phyloP scores from a whole-genome alignment of 2,113 vertebrate genomes.

The Hemicordylus capensis region DNA sequence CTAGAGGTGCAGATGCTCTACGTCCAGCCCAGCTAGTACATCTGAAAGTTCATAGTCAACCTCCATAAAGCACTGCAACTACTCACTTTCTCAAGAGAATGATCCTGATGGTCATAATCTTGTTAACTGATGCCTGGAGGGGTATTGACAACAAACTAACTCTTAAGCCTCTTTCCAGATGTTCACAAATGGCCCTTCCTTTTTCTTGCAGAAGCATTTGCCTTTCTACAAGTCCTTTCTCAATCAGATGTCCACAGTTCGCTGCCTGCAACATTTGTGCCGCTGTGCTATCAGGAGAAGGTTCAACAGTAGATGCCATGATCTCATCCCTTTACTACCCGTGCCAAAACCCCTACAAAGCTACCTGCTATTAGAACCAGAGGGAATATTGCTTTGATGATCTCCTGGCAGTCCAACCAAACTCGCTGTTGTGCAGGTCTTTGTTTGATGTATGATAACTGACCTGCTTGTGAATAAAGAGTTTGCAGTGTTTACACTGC shows the following conservation, averaged over 20 bases:
- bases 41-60: neutral
- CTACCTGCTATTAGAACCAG: slow-evolving; percentile 77
- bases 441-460: accelerated
- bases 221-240: slow-evolving; percentile 76
- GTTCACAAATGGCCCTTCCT: neutral
- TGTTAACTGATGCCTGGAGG: neutral
- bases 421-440: accelerated
- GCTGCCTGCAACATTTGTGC: slow-evolving; percentile 76
- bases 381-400: slow-evolving; percentile 66
- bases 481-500: accelerated
- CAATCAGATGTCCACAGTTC: slow-evolving; percentile 41
- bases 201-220: slow-evolving; percentile 68
- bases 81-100: neutral
- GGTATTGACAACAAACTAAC: neutral
- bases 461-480: neutral
- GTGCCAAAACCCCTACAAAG: slow-evolving; percentile 66
- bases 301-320: slow-evolving; percentile 62
- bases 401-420: accelerated
- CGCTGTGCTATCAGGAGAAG: slow-evolving; percentile 58
- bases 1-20: too few relatives aligned
- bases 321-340: slow-evolving; percentile 68
- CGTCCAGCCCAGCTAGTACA: neutral
- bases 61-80: neutral
- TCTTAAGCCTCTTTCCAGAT: too few relatives aligned
- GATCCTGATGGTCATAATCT: neutral